Evolutionary conservation across 2,113 vertebrate species (phyloP), one percentile per base, ranked within the genome.

Genomic region (Scophthalmus maximus): DNA sequence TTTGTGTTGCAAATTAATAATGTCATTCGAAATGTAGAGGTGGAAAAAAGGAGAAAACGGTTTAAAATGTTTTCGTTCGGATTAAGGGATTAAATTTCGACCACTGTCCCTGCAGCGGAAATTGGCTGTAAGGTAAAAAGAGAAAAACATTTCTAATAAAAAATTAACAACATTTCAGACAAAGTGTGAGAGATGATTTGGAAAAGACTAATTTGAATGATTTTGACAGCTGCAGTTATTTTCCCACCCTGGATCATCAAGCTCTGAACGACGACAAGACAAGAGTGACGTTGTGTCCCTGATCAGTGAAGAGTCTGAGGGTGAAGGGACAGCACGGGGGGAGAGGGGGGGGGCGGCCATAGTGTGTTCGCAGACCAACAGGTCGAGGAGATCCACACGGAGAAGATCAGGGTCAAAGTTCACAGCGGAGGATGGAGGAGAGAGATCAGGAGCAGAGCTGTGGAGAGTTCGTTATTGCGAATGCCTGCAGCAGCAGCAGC

Each of bases 171-270:
- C n/a, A n/a, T n/a, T n/a, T n/a, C n/a, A n/a, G n/a, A 9, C 20
- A 3, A 6, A 51, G 6, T 30, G 20, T 18, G 18, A 46, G 18
- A 15, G 4, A 22, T 10, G 18, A 1, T 34, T 2, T 38, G 22
- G 5, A 30, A 7, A 51, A 44, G 9, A 47, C n/a, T 0, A 1
- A 46, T 46, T 11, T n/a, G 32, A 34, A 34, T 34, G 12, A 15
- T 5, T 29, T n/a, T 23, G 1, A 18, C 18, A 15, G n/a, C n/a
- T n/a, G n/a, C n/a, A 6, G 22, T 26, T 78, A 52, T 79, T 78
- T 79, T 86, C 71, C 71, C 58, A 47, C 67, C 69, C 60, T 73
- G 68, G 36, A 52, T n/a, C 68, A 58, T 74, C n/a, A 72, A 86
- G 79, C 78, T 67, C 11, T 38, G 25, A 11, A 55, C 71, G 68